Evolutionary conservation across 2,888 invertebrate species (phyloP).

Genomic region (Parelbella ahira): DNA sequence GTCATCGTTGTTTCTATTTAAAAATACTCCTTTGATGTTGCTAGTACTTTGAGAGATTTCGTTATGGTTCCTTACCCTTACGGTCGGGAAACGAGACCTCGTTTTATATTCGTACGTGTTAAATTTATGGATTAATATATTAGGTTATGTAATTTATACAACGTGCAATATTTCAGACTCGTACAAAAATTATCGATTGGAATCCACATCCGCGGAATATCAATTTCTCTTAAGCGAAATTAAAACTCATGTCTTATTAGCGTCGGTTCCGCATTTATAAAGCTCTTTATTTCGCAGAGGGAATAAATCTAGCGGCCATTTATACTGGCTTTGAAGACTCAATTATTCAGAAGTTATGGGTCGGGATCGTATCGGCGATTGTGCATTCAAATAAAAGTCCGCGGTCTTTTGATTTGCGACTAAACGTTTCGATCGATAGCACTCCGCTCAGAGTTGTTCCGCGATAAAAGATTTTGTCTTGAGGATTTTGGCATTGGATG

Average conservation of each 20-base stretch:
- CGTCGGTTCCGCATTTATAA: slow-evolving; percentile 16
- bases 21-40: too few species aligned
- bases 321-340: slow-evolving; percentile 25
- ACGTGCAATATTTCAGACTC: too few species aligned
- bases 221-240: slow-evolving; percentile 1
- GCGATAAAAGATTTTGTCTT: slow-evolving; percentile 23
- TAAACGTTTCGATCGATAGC: slow-evolving; percentile 21
- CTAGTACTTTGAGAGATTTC: too few species aligned
- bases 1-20: too few species aligned
- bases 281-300: slow-evolving; percentile 16
- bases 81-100: too few species aligned
- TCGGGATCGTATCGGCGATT: slow-evolving; percentile 22
- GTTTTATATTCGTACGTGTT: too few species aligned
- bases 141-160: too few species aligned
- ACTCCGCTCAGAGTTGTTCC: slow-evolving; percentile 13
- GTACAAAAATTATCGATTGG: too few species aligned
- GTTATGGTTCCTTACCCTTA: too few species aligned
- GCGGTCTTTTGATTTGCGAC: slow-evolving; percentile 23
- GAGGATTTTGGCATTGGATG: slow-evolving; percentile 16
- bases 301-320: slow-evolving; percentile 23
- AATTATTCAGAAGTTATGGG: slow-evolving; percentile 24
- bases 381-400: slow-evolving; percentile 26
- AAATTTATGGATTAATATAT: too few species aligned
- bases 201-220: too few species aligned
- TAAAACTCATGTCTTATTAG: slow-evolving; percentile 18